Percentiles rank a stretch among this genome's conserved stretches.
phyloP scores from a whole-genome alignment of 2,797 vertebrate genomes.

The Poecilia velifera region DNA sequence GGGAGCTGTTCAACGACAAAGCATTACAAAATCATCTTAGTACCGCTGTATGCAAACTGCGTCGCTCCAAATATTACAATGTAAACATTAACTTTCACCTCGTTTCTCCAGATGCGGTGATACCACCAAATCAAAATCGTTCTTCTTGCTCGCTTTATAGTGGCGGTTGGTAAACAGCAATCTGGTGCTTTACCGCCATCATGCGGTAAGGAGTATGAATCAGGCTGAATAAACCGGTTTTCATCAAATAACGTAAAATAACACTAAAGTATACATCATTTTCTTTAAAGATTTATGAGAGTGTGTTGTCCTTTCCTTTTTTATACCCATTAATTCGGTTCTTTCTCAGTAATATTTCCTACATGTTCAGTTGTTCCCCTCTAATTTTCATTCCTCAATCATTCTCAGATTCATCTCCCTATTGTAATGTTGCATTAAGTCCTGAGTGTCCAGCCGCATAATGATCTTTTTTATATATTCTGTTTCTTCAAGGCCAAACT shows the following conservation, averaged over 20 bases:
- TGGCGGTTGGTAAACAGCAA: not conserved
- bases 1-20: not conserved
- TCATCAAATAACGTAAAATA: not conserved
- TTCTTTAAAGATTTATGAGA: not conserved
- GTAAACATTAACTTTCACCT: constrained; percentile 41
- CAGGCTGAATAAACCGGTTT: not conserved
- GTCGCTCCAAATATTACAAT: constrained; percentile 10
- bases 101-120: constrained; percentile 6
- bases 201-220: not conserved
- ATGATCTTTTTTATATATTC: not conserved
- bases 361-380: not conserved
- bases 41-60: constrained; percentile 3
- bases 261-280: not conserved
- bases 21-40: constrained; percentile 32
- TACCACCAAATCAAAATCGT: constrained; percentile 34
- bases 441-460: not conserved
- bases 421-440: not conserved
- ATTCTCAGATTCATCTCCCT: not conserved
- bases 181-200: not conserved
- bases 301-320: not conserved
- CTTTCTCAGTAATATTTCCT: not conserved
- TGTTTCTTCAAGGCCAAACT: not conserved
- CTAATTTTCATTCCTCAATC: not conserved
- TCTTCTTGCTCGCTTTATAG: constrained; percentile 6
- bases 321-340: not conserved